Conservation (phyloP, 2,888 invertebrate species). For the Euzophera pinguis region DNA sequence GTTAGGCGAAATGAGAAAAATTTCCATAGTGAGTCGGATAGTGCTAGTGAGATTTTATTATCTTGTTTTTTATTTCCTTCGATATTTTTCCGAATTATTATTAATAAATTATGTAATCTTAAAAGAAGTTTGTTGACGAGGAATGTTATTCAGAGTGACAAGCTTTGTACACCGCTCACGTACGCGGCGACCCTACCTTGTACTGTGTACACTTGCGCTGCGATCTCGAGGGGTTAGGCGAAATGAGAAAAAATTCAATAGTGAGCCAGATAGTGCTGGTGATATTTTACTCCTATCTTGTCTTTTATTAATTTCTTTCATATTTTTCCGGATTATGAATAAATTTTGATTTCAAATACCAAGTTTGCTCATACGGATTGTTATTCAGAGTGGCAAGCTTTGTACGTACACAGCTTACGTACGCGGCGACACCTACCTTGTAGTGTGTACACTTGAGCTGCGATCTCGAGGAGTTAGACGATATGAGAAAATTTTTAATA, state of each 20-base stretch:
- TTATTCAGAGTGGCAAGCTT: not conserved
- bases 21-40: not conserved
- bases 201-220: not conserved
- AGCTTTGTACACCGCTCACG: not conserved
- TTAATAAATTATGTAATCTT: no score
- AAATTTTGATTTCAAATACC: no score
- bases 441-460: not conserved
- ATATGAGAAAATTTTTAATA: constrained; percentile 4
- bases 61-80: not conserved
- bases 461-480: not conserved
- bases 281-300: not conserved
- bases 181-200: not conserved
- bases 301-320: not conserved
- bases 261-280: not conserved
- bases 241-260: constrained; percentile 4
- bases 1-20: not conserved
- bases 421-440: not conserved
- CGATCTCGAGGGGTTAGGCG: not conserved
- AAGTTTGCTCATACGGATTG: no score
- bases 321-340: no score
- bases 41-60: not conserved
- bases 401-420: not conserved
- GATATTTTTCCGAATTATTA: no score
- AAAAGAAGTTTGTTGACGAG: not conserved
- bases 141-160: not conserved